phyloP scores from a whole-genome alignment of 2,113 vertebrate species.

The Mus spicilegus region DNA sequence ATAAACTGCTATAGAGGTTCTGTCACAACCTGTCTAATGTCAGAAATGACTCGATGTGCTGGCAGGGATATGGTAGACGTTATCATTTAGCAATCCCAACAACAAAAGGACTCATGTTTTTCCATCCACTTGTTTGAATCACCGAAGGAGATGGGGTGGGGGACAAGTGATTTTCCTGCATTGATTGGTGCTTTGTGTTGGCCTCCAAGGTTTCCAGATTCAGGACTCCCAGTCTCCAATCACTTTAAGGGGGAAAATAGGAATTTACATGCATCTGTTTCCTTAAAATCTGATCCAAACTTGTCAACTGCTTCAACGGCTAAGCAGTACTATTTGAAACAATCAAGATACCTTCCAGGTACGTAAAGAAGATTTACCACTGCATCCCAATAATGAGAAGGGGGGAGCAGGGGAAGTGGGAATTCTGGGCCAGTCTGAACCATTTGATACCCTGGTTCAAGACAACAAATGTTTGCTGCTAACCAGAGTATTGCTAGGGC shows the following conservation, averaged over 20 bases:
- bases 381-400: neutral
- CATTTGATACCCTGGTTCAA: neutral
- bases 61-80: accelerated
- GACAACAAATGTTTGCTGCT: neutral
- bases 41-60: neutral
- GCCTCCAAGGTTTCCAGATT: slow-evolving; percentile 84
- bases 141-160: neutral
- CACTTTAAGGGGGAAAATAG: slow-evolving; percentile 88
- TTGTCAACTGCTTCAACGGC: slow-evolving; percentile 87
- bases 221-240: slow-evolving; percentile 60
- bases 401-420: neutral
- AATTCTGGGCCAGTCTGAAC: neutral
- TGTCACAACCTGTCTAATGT: neutral
- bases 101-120: neutral
- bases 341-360: slow-evolving; percentile 97
- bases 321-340: slow-evolving; percentile 96
- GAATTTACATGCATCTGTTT: slow-evolving; percentile 83
- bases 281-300: slow-evolving; percentile 88
- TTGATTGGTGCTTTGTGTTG: slow-evolving; percentile 38
- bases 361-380: slow-evolving; percentile 66
- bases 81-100: neutral
- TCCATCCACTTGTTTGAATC: neutral
- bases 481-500: neutral
- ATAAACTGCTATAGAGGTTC: neutral
- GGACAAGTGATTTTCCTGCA: neutral